Percentiles rank a stretch among this genome's conserved stretches.
Conservation (phyloP, 64 coral and sea anemone genomes). For the Hydrozoanthus tunicans region DNA sequence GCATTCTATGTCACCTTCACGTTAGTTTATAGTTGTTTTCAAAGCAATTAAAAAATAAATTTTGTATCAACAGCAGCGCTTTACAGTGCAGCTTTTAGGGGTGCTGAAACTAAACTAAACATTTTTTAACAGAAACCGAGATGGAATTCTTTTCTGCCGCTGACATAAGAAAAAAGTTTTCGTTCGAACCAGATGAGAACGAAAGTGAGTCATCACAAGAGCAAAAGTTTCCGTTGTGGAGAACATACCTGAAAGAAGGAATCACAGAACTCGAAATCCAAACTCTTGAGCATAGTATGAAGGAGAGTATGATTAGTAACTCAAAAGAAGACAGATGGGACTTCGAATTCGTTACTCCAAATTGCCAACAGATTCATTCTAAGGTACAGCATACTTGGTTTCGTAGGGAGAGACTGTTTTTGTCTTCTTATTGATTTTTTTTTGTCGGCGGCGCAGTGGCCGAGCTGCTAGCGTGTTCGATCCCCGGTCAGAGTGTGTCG, state of each 20-base stretch:
- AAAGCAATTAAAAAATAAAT: too few relatives aligned
- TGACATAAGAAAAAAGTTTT: not conserved
- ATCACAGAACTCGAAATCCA: conserved; percentile 27
- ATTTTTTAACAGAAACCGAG: not conserved
- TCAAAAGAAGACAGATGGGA: conserved; percentile 30
- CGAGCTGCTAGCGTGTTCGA: too few relatives aligned
- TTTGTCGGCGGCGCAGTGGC: too few relatives aligned
- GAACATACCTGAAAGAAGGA: conserved; percentile 3
- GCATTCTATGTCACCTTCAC: too few relatives aligned
- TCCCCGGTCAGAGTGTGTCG: too few relatives aligned
- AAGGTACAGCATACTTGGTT: not conserved
- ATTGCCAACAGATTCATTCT: conserved; percentile 8
- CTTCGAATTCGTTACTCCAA: conserved; percentile 47
- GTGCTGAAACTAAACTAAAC: too few relatives aligned
- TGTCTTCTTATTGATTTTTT: not conserved
- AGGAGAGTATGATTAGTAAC: not conserved
- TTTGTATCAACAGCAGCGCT: too few relatives aligned
- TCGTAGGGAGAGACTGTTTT: not conserved
- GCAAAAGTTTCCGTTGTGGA: not conserved
- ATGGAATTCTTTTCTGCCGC: not conserved
- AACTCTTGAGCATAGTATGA: not conserved
- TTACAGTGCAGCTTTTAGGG: too few relatives aligned
- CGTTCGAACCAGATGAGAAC: not conserved
- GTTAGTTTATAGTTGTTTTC: too few relatives aligned
- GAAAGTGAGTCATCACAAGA: not conserved